Base-by-base conservation (phyloP, 1,140 invertebrate genomes). In the Cardiocondyla obscurior region DNA sequence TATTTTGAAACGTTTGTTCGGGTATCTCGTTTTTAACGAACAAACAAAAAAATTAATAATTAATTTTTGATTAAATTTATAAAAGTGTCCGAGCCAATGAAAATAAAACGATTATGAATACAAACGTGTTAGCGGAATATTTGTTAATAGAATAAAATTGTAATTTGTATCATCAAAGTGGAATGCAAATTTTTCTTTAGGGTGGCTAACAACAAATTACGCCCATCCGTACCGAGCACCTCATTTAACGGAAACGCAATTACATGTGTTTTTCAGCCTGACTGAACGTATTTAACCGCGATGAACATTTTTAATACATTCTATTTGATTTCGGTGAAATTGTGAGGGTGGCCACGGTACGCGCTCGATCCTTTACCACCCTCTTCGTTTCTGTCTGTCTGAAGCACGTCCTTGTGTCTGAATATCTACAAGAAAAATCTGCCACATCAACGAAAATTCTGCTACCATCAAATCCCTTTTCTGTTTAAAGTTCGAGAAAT, bases 341-440 rank as follows among this genome's bases (percentile, higher is more conserved):
- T 62, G 30, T 12, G 33, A 62, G 19, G 8, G 14, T 25, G 19
- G 2, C 19, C 42, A 62, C 12, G 22, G 2, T 62, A 39, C 19
- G n/a, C 33, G n/a, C 33, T 62, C 33, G 19, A 12, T 12, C 5
- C 33, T 19, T 42, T 62, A 16, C 33, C 5, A 39, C 10, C 10
- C 33, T 42, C 33, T 19, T 6, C n/a, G 16, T 36, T n/a, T 62
- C 58, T 42, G 22, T 3, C 19, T 62, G 58, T 62, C 58, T 42
- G 33, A 42, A 62, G 58, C 33, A 42, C 58, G 33, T 42, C 19
- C 58, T 62, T 62, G 33, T 42, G 58, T 62, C 58, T 62, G 33
- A 33, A 62, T 62, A 62, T 62, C 58, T 62, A 62, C 33, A 62
- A 62, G 58, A 62, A 62, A 62, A 62, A 62, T 62, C 58, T 62